A percentile compares a stretch with the other conserved stretches of the same genome.
These are phyloP conservation scores for Caerostris extrusa DNA, from an alignment of 1,140 invertebrate species.

Conservation along the genomic window DNA sequence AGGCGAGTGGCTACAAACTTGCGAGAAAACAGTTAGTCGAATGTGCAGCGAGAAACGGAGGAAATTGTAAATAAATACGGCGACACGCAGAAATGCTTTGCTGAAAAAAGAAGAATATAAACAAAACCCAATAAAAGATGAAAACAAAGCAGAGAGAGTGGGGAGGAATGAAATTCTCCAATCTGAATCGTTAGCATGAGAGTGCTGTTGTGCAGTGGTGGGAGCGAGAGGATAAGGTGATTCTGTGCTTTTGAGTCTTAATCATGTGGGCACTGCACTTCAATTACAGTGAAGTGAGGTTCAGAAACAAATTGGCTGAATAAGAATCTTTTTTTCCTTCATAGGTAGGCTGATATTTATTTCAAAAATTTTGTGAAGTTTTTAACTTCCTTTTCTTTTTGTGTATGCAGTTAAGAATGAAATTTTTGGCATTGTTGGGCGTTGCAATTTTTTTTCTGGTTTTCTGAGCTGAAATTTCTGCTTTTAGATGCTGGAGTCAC, in stretches of 20 bases:
- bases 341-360: constrained; percentile 5
- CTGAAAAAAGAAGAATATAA: not conserved
- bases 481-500: too few species aligned
- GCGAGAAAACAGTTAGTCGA: not conserved
- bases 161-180: not conserved
- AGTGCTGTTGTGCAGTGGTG: too few species aligned
- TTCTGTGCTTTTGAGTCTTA: constrained; percentile 21
- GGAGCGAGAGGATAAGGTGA: too few species aligned
- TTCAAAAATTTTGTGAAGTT: not conserved
- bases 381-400: not conserved
- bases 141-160: too few species aligned
- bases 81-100: too few species aligned
- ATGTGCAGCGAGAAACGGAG: not conserved
- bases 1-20: not conserved
- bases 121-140: not conserved
- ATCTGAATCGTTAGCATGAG: constrained; percentile 26
- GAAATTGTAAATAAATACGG: constrained; percentile 24
- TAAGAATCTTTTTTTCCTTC: not conserved
- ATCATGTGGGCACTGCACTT: not conserved
- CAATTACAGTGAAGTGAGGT: constrained; percentile 22
- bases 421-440: too few species aligned
- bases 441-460: too few species aligned
- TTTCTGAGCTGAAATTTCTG: too few species aligned
- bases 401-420: too few species aligned
- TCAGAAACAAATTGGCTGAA: constrained; percentile 9